Conservation (phyloP, 2,113 vertebrate genomes). For the Pygathrix nemaeus region DNA sequence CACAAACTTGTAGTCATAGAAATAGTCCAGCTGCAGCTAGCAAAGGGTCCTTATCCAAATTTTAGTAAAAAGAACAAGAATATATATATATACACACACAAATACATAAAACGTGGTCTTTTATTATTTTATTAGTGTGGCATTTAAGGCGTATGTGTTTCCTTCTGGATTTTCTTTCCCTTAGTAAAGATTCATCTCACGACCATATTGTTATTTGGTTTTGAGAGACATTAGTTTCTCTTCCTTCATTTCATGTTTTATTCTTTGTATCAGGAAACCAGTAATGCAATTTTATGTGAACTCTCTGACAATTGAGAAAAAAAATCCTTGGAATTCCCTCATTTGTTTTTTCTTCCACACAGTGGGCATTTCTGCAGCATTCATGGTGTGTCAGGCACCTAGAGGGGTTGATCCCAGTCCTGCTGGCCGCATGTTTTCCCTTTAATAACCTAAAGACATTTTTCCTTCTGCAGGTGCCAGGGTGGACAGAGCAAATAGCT, state of each 20-base stretch:
- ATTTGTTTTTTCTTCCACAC: fast-evolving
- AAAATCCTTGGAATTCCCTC: neutral
- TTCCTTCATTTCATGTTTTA: neutral
- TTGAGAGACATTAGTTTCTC: neutral
- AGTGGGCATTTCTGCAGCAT: neutral
- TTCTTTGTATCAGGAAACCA: neutral
- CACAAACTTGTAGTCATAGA: neutral
- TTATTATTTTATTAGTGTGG: neutral
- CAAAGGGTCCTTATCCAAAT: neutral
- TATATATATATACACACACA: neutral
- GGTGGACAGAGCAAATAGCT: conserved; percentile 86
- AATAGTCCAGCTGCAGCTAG: neutral
- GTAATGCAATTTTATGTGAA: neutral
- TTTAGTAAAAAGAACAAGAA: neutral
- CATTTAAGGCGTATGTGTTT: neutral
- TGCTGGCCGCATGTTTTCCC: too few relatives aligned
- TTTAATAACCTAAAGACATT: neutral
- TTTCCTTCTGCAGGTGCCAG: conserved; percentile 21
- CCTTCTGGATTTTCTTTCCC: neutral
- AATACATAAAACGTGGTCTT: neutral
- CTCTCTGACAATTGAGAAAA: neutral
- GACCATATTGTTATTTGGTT: neutral
- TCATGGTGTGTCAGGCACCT: fast-evolving
- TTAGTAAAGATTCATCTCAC: neutral
- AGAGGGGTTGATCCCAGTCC: neutral